Evolutionary conservation across 1,140 invertebrate species (phyloP).

Genomic region (Cheumatopsyche charites): DNA sequence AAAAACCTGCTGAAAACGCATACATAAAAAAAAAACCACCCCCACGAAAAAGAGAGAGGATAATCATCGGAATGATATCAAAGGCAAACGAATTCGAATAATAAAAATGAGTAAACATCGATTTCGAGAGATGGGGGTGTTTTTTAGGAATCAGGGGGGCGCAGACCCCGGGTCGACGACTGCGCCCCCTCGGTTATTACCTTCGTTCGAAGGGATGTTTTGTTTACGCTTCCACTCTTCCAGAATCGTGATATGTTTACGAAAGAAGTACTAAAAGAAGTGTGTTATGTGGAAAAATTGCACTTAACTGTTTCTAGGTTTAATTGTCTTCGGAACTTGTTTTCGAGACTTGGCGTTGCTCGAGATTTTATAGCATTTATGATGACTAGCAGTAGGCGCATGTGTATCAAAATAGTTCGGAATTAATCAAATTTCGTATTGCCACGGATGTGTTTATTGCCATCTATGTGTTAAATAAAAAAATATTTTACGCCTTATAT

Average conservation of each 20-base stretch:
- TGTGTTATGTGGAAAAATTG: slow-evolving; percentile 5
- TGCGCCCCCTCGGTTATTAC: slow-evolving; percentile 41
- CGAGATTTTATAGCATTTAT: too few relatives aligned
- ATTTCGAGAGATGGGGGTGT: slow-evolving; percentile 8
- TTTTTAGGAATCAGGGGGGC: neutral
- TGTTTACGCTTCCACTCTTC: slow-evolving; percentile 33
- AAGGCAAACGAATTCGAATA: slow-evolving; percentile 38
- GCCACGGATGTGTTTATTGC: too few relatives aligned
- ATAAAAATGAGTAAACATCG: slow-evolving; percentile 44
- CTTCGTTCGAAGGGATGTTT: slow-evolving; percentile 34
- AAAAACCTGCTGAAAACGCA: slow-evolving; percentile 7
- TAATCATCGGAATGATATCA: slow-evolving; percentile 36
- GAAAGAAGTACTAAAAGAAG: neutral
- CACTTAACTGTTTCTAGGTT: slow-evolving; percentile 29
- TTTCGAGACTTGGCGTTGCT: too few relatives aligned
- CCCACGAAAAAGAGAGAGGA: slow-evolving; percentile 18
- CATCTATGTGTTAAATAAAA: too few relatives aligned
- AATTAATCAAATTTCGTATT: too few relatives aligned
- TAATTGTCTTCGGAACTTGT: too few relatives aligned
- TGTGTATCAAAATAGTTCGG: too few relatives aligned
- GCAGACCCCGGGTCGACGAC: slow-evolving; percentile 38
- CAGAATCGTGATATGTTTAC: slow-evolving; percentile 32
- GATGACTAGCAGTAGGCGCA: too few relatives aligned
- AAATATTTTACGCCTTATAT: too few relatives aligned
- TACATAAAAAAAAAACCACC: slow-evolving; percentile 1